Base-by-base conservation (phyloP, 2,113 vertebrate species). In the Gracilinanus agilis region DNA sequence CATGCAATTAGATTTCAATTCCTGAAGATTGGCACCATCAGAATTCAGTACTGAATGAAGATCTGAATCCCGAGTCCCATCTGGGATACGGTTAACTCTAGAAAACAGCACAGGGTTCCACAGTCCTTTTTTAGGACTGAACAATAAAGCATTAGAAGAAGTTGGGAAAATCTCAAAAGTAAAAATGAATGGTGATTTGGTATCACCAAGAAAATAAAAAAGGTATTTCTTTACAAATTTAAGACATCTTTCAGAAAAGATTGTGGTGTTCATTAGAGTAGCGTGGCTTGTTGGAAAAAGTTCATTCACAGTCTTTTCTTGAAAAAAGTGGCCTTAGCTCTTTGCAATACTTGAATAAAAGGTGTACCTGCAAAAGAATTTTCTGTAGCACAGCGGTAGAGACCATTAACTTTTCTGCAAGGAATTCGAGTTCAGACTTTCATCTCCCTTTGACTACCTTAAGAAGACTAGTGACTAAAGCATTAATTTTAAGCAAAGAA, bases 261-360 rank as follows among this genome's bases (percentile, higher is more conserved):
- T 97, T 97, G 97, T 90, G 92, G 96, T 97, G 96, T 97, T 98
- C 97, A 93, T 97, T 93, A 97, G 96, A 97, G 94, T 98, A 96
- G 97, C 97, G 98, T 93, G 92, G 96, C 98, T 96, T 98, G 94
- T 98, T 97, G 97, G 97, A 97, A 98, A 98, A 98, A 0, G 98
- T 97, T 98, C 97, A 96, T 98, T 98, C 98, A 96, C 98, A 98
- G 98, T 98, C 98, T 98, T 98, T 98, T 98, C 97, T 98, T 98
- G 98, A 98, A 98, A 98, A 98, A 98, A 98, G 99, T 99, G 99
- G 98, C 99, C 99, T 99, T 99, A 99, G 98, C 98, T 98, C 98
- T 98, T 98, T 98, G 98, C 98, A 99, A 99, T 99, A 99, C 99
- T 99, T 99, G 99, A 99, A 99, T 98, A 97, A 98, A 83, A 98